Evolutionary conservation across 2,113 vertebrate genomes (phyloP).

Genomic region (Channa argus): DNA sequence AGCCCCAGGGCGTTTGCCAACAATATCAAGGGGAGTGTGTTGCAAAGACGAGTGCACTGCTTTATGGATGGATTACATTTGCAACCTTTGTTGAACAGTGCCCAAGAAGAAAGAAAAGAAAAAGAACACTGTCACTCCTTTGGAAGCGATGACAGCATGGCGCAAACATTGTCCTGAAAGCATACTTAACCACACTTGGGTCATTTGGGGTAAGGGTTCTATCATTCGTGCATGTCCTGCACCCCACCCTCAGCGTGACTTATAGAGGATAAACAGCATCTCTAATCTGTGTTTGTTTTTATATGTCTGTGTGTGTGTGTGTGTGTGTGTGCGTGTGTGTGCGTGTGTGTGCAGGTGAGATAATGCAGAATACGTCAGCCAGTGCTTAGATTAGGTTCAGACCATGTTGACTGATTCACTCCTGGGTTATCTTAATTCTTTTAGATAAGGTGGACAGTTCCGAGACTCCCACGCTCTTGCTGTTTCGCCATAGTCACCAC

Average conservation of each 20-base stretch:
- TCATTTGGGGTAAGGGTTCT: conserved; percentile 43
- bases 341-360: conserved; percentile 62
- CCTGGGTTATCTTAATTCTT: conserved; percentile 73
- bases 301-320: conserved; percentile 7
- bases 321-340: conserved; percentile 8
- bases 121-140: conserved; percentile 58
- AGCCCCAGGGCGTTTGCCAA: conserved; percentile 68
- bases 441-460: conserved; percentile 65
- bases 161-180: conserved; percentile 57
- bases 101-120: conserved; percentile 18
- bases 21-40: conserved; percentile 69
- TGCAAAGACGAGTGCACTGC: conserved; percentile 63
- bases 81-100: conserved; percentile 71
- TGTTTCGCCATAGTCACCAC: conserved; percentile 6
- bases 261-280: conserved; percentile 58
- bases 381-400: conserved; percentile 52
- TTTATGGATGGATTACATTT: conserved; percentile 67
- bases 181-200: conserved; percentile 34
- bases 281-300: conserved; percentile 69
- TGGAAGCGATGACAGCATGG: conserved; percentile 22
- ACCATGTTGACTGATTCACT: conserved; percentile 71
- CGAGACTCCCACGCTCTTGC: conserved; percentile 67
- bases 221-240: conserved; percentile 36
- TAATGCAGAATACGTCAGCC: conserved; percentile 70
- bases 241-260: conserved; percentile 55